Conservation (phyloP, 1,140 invertebrate species). For the Diorhabda sublineata region DNA sequence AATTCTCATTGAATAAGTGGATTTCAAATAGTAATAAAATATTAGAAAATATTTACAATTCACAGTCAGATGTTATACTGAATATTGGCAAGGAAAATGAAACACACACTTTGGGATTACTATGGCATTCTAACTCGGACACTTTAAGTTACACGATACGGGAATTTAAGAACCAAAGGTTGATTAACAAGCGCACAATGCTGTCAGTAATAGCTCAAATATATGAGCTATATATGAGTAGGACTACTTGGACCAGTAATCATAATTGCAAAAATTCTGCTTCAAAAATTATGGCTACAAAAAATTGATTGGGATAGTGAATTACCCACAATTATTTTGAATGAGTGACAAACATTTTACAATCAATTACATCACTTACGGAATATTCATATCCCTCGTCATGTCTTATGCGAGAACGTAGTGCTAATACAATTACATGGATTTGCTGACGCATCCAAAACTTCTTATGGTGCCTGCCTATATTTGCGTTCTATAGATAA, state of each 20-base stretch:
- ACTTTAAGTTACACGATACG: too few relatives aligned
- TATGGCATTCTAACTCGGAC: too few relatives aligned
- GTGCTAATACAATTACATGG: slow-evolving; percentile 18
- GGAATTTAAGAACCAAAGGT: not conserved
- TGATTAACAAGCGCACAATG: slow-evolving; percentile 4
- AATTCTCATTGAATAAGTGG: slow-evolving; percentile 2
- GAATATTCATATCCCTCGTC: slow-evolving; percentile 6
- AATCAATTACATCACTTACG: slow-evolving; percentile 6
- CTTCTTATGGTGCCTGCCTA: slow-evolving; percentile 21
- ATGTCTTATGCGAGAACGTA: slow-evolving; percentile 9
- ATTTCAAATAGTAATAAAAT: slow-evolving; percentile 3
- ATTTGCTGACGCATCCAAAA: slow-evolving; percentile 21
- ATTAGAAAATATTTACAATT: slow-evolving; percentile 7
- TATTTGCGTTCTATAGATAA: slow-evolving; percentile 18
- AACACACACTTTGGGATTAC: too few relatives aligned
- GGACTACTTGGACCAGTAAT: not conserved
- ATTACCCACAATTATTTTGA: slow-evolving; percentile 3
- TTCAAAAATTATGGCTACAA: slow-evolving; percentile 8
- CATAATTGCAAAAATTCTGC: not conserved
- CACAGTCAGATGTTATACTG: slow-evolving; percentile 2
- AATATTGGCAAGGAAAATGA: not conserved
- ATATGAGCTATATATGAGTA: too few relatives aligned
- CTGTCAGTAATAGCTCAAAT: not conserved
- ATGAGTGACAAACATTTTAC: not conserved
- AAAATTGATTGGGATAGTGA: slow-evolving; percentile 1